A percentile compares a stretch with the other conserved stretches of the same genome.
These are phyloP conservation scores for Pangasius djambal DNA, from an alignment of 2,797 vertebrate genomes.

Conservation along the genomic window DNA sequence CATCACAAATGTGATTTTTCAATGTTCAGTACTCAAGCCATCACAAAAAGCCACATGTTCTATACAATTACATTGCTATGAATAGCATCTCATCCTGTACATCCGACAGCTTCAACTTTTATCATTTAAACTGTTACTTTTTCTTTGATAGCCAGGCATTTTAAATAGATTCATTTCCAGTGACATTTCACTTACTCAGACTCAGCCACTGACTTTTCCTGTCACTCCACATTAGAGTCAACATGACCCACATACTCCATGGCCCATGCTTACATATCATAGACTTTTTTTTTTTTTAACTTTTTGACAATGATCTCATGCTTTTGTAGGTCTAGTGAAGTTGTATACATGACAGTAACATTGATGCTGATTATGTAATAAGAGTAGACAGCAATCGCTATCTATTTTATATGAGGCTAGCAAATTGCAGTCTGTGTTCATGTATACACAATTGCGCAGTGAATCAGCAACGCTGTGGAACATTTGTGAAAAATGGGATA, in stretches of 20 bases:
- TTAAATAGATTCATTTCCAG: background rate
- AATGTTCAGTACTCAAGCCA: background rate
- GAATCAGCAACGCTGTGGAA: background rate
- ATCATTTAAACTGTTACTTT: background rate
- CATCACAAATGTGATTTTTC: background rate
- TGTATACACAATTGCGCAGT: background rate
- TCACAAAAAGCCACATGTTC: background rate
- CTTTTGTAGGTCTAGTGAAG: background rate
- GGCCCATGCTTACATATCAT: background rate
- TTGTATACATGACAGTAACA: background rate
- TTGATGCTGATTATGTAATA: background rate
- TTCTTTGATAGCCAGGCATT: background rate
- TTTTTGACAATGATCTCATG: slow-evolving; percentile 2
- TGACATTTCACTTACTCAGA: background rate
- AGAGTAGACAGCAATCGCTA: background rate
- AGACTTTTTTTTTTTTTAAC: background rate
- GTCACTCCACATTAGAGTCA: background rate
- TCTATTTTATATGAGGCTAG: background rate
- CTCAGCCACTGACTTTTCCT: background rate
- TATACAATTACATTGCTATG: background rate
- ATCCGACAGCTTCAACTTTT: background rate
- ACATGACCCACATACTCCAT: slow-evolving; percentile 1
- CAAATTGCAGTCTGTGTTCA: background rate
- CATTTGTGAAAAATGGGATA: background rate
- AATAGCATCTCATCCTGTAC: background rate